Conservation (phyloP, 2,113 vertebrate genomes). For the Apodemus speciosus region DNA sequence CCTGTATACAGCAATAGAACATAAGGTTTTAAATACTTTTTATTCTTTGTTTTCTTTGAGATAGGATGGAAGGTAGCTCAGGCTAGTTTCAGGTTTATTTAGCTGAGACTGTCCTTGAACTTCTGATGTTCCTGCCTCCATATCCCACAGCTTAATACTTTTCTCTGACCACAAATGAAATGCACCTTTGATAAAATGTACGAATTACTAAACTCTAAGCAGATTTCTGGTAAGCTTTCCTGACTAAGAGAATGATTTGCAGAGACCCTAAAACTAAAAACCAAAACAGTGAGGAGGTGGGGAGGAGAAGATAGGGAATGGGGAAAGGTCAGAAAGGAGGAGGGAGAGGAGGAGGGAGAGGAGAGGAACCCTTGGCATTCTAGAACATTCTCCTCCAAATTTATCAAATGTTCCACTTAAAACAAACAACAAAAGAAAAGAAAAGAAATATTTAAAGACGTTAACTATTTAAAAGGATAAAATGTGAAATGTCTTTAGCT, state of each 20-base stretch:
- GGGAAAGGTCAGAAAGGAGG: not conserved
- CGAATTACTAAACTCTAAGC: not conserved
- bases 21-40: not conserved
- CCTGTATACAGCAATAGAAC: not conserved
- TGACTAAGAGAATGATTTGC: not conserved
- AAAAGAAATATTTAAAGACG: not conserved
- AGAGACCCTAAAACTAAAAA: not conserved
- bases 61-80: not conserved
- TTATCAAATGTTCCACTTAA: not conserved
- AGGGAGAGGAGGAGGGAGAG: not conserved
- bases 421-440: not conserved
- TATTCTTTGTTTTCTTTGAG: not conserved
- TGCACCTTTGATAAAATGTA: not conserved
- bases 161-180: not conserved
- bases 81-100: not conserved
- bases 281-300: not conserved
- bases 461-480: not conserved
- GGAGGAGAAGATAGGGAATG: not conserved
- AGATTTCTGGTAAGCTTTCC: not conserved
- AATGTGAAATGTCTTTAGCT: not conserved
- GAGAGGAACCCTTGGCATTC: not conserved
- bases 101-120: not conserved
- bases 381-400: not conserved
- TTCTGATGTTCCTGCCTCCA: not conserved
- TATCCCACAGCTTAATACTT: not conserved